phyloP scores from a whole-genome alignment of 2,888 invertebrate genomes.

The Caenorhabditis sp. region DNA sequence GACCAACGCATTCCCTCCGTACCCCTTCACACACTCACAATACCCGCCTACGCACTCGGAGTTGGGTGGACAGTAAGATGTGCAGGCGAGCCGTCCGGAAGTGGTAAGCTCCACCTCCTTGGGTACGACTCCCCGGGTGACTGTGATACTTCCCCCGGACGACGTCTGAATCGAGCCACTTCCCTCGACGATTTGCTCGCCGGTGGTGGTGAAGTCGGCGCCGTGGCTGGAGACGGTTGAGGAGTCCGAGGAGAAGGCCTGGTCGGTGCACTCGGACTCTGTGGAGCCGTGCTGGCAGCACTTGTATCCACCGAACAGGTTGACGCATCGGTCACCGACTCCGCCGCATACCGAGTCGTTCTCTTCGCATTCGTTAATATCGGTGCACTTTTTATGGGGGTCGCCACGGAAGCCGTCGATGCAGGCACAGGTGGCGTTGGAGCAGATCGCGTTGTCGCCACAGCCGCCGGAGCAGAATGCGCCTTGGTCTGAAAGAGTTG shows the following conservation, averaged over 20 bases:
- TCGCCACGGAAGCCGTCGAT: conserved; percentile 93
- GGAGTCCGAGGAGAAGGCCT: conserved; percentile 52
- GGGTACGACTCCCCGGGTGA: conserved; percentile 49
- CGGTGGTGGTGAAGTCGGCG: conserved; percentile 59
- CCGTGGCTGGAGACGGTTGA: conserved; percentile 48
- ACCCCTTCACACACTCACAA: conserved; percentile 78
- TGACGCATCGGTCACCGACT: conserved; percentile 79
- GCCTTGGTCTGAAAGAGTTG: conserved; percentile 76
- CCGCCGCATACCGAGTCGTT: conserved; percentile 74
- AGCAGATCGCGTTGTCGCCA: conserved; percentile 79
- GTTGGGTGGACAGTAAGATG: conserved; percentile 76
- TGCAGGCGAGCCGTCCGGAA: conserved; percentile 64
- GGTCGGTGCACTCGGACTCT: conserved; percentile 73
- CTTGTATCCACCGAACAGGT: conserved; percentile 75
- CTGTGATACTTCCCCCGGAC: conserved; percentile 50
- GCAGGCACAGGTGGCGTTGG: conserved; percentile 88
- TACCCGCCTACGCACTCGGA: conserved; percentile 77
- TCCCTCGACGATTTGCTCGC: conserved; percentile 52
- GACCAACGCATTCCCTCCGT: conserved; percentile 74
- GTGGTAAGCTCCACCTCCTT: conserved; percentile 57
- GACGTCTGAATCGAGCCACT: conserved; percentile 55
- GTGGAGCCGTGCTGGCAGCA: conserved; percentile 76
- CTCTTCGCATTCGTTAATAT: conserved; percentile 81
- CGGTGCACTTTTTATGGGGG: conserved; percentile 79
- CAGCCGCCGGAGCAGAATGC: conserved; percentile 80